phyloP scores from a whole-genome alignment of 2,888 invertebrate species.

The Eremobia ochroleuca region DNA sequence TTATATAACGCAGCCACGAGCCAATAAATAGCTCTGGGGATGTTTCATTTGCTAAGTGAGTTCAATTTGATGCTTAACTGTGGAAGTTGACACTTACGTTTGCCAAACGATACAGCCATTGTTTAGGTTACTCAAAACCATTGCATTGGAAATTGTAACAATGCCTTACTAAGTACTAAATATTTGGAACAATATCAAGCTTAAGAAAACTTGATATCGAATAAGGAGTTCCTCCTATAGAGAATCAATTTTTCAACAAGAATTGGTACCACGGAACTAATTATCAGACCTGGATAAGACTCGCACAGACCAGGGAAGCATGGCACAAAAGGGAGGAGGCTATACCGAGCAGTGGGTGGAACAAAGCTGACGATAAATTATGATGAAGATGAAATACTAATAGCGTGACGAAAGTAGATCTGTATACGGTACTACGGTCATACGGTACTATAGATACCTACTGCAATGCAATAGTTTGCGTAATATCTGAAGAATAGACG shows the following conservation, averaged over 20 bases:
- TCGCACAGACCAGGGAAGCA: not conserved
- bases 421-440: not conserved
- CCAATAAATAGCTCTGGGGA: not conserved
- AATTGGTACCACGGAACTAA: not conserved
- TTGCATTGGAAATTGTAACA: conserved; percentile 7
- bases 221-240: not conserved
- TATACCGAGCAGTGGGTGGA: no score
- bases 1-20: not conserved
- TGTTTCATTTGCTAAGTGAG: not conserved
- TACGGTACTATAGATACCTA: no score
- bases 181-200: conserved; percentile 4
- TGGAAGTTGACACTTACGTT: not conserved
- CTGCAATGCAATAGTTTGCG: not conserved
- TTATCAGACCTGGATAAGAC: not conserved
- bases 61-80: not conserved
- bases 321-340: not conserved
- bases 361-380: not conserved
- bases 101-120: not conserved
- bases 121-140: conserved; percentile 14
- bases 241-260: not conserved
- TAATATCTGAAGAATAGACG: conserved; percentile 18
- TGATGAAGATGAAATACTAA: not conserved
- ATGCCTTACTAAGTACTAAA: not conserved
- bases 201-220: not conserved
- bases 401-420: not conserved